phyloP scores from a whole-genome alignment of 2,113 vertebrate genomes.

The Alosa alosa region DNA sequence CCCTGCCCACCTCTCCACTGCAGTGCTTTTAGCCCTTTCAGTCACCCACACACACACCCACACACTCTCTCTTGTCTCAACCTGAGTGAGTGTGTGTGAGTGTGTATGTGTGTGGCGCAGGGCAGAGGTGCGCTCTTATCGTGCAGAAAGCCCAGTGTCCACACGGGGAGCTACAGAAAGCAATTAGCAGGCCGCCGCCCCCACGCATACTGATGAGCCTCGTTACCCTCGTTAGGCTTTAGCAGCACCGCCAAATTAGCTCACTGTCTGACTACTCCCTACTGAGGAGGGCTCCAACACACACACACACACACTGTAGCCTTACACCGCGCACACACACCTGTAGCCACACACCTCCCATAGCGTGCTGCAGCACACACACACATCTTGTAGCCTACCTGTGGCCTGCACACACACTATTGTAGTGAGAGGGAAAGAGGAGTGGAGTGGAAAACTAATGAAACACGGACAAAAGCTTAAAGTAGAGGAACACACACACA shows the following conservation, averaged over 20 bases:
- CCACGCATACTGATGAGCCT: conserved; percentile 72
- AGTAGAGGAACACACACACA: conserved; percentile 29
- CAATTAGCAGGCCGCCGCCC: conserved; percentile 70
- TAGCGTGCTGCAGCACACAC: no score
- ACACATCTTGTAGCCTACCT: no score
- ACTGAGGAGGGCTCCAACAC: conserved; percentile 74
- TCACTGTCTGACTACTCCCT: conserved; percentile 70
- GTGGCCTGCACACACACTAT: conserved; percentile 68
- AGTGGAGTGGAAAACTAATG: conserved; percentile 70
- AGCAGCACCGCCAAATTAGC: conserved; percentile 78
- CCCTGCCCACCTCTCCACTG: conserved; percentile 68
- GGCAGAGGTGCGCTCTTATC: conserved; percentile 76
- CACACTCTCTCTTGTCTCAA: no score
- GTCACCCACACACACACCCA: conserved; percentile 54
- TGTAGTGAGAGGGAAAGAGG: conserved; percentile 65
- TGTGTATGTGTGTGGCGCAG: conserved; percentile 54
- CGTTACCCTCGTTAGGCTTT: conserved; percentile 72
- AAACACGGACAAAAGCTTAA: conserved; percentile 70
- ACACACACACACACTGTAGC: conserved; percentile 71
- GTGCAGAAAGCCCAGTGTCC: conserved; percentile 74
- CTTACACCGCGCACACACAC: conserved; percentile 33
- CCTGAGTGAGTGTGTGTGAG: background rate
- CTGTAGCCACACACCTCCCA: no score
- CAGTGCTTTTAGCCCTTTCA: conserved; percentile 71
- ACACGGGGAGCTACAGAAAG: conserved; percentile 75